Base-by-base conservation (phyloP, 2,797 vertebrate species). In the Enteromius paludinosus region DNA sequence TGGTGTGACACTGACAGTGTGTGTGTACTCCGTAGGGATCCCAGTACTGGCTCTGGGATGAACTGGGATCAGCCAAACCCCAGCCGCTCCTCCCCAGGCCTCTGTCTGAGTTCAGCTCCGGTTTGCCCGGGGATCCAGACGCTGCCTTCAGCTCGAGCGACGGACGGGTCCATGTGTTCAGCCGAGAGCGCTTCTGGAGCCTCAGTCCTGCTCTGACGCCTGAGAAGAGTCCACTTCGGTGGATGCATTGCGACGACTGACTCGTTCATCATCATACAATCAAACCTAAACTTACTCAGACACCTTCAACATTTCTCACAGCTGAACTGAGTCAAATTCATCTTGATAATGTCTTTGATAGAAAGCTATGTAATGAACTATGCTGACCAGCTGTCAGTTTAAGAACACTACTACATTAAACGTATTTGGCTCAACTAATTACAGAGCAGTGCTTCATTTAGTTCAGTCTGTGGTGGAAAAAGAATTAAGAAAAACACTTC, bases 41-140 rank as follows among this genome's bases (percentile, higher is more conserved):
- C 0, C 91, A 90, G 9, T 96, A 95, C 86, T 97, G 96, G 96
- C 94, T 95, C 82, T 97, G 95, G 96, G 95, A 96, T 25, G 95
- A 97, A 88, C 85, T 94, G 35, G 89, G 89, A 12, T 86, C 74
- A 2, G 93, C 82, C 6, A 90, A 94, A 81, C 92, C 2, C 5
- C 25, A 95, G 85, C 87, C 86, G 6, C 87, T 86, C 3, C 93
- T 92, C 75, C 95, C 95, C 33, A 95, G 93, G 91, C 93, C 93
- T 4, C 90, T 90, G 25, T 87, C 90, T 17, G 66, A 89, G 1
- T 88, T 96, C 56, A 94, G 96, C 83, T 85, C 89, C 0, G 94
- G 95, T 15, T 87, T 88, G 0, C 96, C 96, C 3, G 86, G 91
- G 66, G 86, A 81, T 9, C 88, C 86, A 0, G 93, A 95, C 0